These are phyloP conservation scores for Mastigias papua DNA, from an alignment of 30 jellyfish, hydroid and myxozoan species.

Conservation along the genomic window DNA sequence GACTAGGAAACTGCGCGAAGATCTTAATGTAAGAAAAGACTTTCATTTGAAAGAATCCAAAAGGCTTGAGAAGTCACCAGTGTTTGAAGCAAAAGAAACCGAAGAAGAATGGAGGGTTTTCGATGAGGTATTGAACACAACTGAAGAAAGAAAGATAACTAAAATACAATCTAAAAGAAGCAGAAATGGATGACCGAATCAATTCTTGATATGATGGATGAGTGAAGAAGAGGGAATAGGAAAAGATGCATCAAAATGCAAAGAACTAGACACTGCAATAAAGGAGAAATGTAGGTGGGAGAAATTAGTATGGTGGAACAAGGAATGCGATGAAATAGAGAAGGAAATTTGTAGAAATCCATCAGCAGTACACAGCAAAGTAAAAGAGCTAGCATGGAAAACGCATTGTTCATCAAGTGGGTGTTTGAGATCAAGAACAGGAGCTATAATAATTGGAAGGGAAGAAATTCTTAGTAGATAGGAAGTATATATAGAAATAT, in stretches of 20 bases:
- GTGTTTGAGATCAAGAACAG: constrained; percentile 49
- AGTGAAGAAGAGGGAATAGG: background rate
- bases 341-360: background rate
- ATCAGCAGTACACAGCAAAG: constrained; percentile 64
- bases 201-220: constrained; percentile 1
- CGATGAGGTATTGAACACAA: background rate
- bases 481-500: constrained; percentile 64
- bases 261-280: background rate
- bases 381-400: constrained; percentile 23
- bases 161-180: background rate
- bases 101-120: constrained; percentile 1
- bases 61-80: constrained; percentile 32
- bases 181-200: constrained; percentile 4
- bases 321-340: constrained; percentile 35
- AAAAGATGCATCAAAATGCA: constrained; percentile 6
- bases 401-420: constrained; percentile 52
- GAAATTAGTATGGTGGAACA: background rate
- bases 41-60: constrained; percentile 36
- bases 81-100: background rate
- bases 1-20: background rate
- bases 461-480: constrained; percentile 51
- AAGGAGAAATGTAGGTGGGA: background rate
- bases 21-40: constrained; percentile 15
- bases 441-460: constrained; percentile 37
- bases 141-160: constrained; percentile 8